Conservation (phyloP, 2,113 vertebrate species). For the Malaclemys terrapin region DNA sequence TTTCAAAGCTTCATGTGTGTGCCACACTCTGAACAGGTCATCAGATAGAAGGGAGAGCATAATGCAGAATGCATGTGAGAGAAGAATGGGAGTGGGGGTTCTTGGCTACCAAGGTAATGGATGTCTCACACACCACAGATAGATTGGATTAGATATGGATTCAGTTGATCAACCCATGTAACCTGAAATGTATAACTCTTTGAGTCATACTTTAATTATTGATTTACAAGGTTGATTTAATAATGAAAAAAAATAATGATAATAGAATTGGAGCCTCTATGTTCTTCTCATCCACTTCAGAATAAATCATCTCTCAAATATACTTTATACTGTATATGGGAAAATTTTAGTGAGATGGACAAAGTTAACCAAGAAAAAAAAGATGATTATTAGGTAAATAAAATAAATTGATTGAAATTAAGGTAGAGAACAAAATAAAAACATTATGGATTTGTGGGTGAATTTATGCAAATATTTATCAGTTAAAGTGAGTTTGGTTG, state of each 20-base stretch:
- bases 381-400: constrained; percentile 34
- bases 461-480: constrained; percentile 37
- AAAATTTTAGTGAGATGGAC: constrained; percentile 25
- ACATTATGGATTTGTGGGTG: neutral
- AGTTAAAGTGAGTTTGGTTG: constrained; percentile 11
- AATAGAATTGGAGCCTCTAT: neutral
- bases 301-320: constrained; percentile 57
- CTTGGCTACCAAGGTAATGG: constrained; percentile 16
- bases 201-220: constrained; percentile 49
- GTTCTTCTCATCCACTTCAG: neutral
- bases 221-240: constrained; percentile 44
- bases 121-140: neutral
- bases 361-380: constrained; percentile 16
- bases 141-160: neutral
- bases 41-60: neutral
- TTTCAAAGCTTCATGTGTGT: neutral
- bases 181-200: constrained; percentile 23
- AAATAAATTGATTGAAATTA: neutral
- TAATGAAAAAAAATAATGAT: constrained; percentile 28
- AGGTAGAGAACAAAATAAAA: constrained; percentile 15
- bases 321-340: neutral
- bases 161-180: neutral
- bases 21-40: neutral
- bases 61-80: constrained; percentile 13
- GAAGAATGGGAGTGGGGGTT: neutral